phyloP scores from a whole-genome alignment of 2,797 vertebrate genomes.

The Sebastes itinus region DNA sequence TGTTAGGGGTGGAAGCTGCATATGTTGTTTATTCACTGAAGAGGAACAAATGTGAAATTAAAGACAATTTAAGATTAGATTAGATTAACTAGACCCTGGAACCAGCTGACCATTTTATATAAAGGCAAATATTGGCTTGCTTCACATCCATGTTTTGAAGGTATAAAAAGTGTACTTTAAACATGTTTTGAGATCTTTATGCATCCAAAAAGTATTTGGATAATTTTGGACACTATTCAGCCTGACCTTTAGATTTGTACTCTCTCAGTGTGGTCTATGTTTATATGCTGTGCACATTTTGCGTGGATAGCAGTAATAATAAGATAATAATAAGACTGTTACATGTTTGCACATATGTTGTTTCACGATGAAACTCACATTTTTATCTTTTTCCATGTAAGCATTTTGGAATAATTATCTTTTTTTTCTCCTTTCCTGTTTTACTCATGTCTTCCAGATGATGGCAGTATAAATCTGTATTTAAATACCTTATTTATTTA shows the following conservation, averaged over 20 bases:
- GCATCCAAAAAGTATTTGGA: neutral
- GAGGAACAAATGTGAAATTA: neutral
- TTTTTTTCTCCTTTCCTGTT: neutral
- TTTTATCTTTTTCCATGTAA: conserved; percentile 22
- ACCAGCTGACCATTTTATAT: neutral
- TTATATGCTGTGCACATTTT: conserved; percentile 26
- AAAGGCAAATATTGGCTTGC: neutral
- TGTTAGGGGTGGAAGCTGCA: too few relatives aligned
- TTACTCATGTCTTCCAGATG: conserved; percentile 46
- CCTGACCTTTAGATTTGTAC: neutral
- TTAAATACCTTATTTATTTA: conserved; percentile 18
- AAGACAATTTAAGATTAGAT: neutral
- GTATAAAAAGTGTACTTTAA: neutral
- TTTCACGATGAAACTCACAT: conserved; percentile 25
- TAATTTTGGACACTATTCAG: neutral
- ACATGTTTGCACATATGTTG: conserved; percentile 33
- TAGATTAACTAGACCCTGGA: neutral
- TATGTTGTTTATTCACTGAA: conserved; percentile 10
- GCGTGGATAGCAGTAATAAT: neutral
- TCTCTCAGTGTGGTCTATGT: neutral
- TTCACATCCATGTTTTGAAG: neutral
- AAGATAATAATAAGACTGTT: conserved; percentile 22
- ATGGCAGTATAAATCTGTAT: conserved; percentile 50
- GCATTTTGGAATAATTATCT: neutral
- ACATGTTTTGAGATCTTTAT: neutral